Percentiles rank a stretch among this genome's conserved stretches.
Evolutionary conservation across 2,797 vertebrate genomes (phyloP).

Genomic region (Syngnathus rostellatus): DNA sequence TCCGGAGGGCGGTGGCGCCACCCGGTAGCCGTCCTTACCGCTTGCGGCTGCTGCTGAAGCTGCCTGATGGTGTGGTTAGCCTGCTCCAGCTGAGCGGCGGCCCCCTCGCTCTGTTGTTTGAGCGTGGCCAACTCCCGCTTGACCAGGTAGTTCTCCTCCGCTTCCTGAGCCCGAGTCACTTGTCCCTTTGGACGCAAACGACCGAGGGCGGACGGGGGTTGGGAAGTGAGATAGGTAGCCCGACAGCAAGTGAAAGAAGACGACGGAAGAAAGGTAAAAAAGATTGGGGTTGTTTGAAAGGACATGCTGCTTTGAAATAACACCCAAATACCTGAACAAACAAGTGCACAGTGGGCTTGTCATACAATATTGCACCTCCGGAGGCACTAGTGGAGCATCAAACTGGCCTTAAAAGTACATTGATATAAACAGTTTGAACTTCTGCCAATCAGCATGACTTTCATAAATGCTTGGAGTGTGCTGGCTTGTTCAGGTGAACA

Average conservation of each 20-base stretch:
- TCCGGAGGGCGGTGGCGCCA: neutral
- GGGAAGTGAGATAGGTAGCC: constrained; percentile 35
- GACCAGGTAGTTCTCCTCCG: constrained; percentile 99
- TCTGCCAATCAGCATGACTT: neutral
- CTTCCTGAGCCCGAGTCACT: constrained; percentile 99
- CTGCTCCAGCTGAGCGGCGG: constrained; percentile 88
- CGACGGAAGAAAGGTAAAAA: constrained; percentile 36
- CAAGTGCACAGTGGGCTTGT: neutral
- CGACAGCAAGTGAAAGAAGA: constrained; percentile 29
- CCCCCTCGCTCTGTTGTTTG: constrained; percentile 95
- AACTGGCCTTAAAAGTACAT: neutral
- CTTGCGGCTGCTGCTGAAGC: constrained; percentile 81
- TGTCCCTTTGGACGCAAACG: constrained; percentile 85
- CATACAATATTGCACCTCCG: neutral
- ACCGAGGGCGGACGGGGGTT: constrained; percentile 35
- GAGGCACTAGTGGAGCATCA: neutral
- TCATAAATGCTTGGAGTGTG: neutral
- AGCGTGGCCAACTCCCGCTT: constrained; percentile 98
- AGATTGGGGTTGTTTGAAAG: constrained; percentile 26
- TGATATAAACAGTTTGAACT: neutral
- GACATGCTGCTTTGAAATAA: constrained; percentile 46
- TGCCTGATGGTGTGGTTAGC: constrained; percentile 87
- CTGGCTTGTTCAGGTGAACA: neutral
- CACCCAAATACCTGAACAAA: neutral
- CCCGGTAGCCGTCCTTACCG: constrained; percentile 80